Base-by-base conservation (phyloP, 2,113 vertebrate genomes). In the Etheostoma spectabile region DNA sequence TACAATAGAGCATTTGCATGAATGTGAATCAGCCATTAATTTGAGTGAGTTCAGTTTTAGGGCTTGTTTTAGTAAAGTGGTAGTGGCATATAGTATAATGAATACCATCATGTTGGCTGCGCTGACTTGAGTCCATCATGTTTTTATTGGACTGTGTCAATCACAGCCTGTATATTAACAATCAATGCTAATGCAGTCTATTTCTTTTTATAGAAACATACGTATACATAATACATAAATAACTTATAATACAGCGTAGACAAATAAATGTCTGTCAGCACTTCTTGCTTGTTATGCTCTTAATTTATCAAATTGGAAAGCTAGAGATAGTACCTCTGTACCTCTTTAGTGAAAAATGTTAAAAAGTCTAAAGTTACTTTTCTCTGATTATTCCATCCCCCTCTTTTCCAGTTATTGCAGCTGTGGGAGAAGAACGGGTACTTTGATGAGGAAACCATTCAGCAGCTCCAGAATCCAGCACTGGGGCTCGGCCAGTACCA, bases 381-480 rank as follows among this genome's bases (percentile, higher is more conserved):
- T 45, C 21, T 51, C 14, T 75, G 15, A 38, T 19, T 30, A 6
- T 27, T 30, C 3, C 8, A 19, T 48, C 14, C 2, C 49, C 11
- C 8, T 42, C 2, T 18, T 0, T 59, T 8, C 11, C 86, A 99
- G 98, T 94, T 99, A 71, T 94, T 99, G 79, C 98, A 98, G 81
- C 95, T 99, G 0, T 99, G 98, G 98, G 98, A 99, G 89, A 99
- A 99, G 84, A 99, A 99, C 0, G 96, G 98, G 8, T 99, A 99
- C 92, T 99, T 99, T 48, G 96, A 99, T 3, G 98, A 99, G 18
- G 93, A 97, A 60, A 99, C 98, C 53, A 99, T 99, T 90, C 98
- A 98, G 89, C 98, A 99, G 90, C 88, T 99, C 3, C 97, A 99
- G 94, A 99, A 97, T 93, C 98, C 98, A 0, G 98, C 97, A 2